phyloP scores from a whole-genome alignment of 2,113 vertebrate genomes.

The Hydropotes inermis region DNA sequence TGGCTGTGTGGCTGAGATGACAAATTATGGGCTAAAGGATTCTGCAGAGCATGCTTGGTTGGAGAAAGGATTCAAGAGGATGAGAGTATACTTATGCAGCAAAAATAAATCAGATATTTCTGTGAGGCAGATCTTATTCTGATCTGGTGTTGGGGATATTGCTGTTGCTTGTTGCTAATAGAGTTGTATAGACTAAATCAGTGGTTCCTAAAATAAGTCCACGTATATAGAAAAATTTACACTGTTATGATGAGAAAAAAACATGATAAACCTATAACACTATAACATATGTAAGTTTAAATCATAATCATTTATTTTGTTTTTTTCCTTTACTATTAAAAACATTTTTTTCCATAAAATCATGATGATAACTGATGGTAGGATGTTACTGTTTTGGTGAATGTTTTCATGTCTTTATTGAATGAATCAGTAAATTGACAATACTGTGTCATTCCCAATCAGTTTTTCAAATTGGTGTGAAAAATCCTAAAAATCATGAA shows the following conservation, averaged over 20 bases:
- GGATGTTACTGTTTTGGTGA: background rate
- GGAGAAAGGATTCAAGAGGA: background rate
- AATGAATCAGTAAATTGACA: background rate
- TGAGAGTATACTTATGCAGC: background rate
- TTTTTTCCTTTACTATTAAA: background rate
- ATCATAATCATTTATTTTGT: background rate
- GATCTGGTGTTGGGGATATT: background rate
- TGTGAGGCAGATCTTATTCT: background rate
- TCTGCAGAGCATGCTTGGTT: background rate
- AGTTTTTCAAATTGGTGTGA: background rate
- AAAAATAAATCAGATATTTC: background rate
- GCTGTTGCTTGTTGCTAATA: background rate
- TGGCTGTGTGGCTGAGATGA: background rate
- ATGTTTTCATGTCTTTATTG: background rate
- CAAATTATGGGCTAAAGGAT: background rate
- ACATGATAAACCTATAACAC: background rate
- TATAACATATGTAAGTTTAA: background rate
- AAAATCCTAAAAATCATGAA: background rate
- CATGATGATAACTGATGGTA: background rate
- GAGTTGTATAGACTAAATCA: background rate
- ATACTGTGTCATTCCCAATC: background rate
- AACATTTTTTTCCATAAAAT: background rate
- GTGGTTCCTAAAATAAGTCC: background rate
- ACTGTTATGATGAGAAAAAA: background rate
- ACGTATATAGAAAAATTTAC: background rate